phyloP scores from a whole-genome alignment of 2,113 vertebrate genomes.

The Deroptyus accipitrinus region DNA sequence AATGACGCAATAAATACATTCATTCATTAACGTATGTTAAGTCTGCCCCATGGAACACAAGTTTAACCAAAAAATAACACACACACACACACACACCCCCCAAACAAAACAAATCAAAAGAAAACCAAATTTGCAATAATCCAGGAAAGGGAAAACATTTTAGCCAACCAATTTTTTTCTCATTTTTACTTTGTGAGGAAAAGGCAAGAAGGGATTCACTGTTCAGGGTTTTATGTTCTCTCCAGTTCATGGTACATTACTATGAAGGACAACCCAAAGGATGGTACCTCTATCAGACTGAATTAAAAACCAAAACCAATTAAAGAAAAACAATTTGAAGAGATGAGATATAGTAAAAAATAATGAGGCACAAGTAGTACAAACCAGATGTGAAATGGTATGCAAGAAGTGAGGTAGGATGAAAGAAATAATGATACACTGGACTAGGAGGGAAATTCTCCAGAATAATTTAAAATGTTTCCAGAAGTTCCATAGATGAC shows the following conservation, averaged over 20 bases:
- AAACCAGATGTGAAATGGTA: background rate
- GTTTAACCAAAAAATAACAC: background rate
- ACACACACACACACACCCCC: too few species aligned
- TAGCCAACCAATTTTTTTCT: background rate
- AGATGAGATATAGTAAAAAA: background rate
- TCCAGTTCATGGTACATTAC: background rate
- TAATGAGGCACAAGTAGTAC: background rate
- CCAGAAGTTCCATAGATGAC: background rate
- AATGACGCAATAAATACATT: background rate
- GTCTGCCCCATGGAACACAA: background rate
- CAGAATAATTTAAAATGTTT: background rate
- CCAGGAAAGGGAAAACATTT: background rate
- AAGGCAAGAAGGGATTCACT: background rate
- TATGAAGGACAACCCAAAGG: background rate
- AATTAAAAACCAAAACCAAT: background rate
- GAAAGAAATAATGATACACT: background rate
- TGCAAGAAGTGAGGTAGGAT: background rate
- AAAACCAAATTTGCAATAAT: background rate
- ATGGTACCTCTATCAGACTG: background rate
- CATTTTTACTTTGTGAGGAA: background rate
- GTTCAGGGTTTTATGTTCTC: background rate
- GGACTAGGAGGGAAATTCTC: background rate
- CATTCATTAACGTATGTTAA: background rate
- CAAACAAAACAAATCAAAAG: background rate
- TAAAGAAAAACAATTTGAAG: background rate